phyloP scores from a whole-genome alignment of 2,797 vertebrate species.

The Telmatherina bonti region DNA sequence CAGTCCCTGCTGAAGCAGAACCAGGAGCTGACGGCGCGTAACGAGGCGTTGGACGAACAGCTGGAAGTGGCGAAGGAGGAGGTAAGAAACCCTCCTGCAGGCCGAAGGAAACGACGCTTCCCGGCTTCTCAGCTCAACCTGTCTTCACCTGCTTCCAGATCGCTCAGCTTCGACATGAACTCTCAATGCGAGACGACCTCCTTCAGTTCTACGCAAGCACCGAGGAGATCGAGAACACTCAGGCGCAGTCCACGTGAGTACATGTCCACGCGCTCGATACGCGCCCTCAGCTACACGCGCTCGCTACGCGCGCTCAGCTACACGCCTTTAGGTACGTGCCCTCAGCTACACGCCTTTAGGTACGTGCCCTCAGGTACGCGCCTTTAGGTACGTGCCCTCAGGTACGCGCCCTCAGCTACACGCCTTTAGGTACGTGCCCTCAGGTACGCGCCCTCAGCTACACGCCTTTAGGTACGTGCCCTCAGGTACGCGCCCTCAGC shows the following conservation, averaged over 20 bases:
- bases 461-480: no score
- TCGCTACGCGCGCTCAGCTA: no score
- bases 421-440: no score
- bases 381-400: no score
- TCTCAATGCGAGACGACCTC: slow-evolving; percentile 92
- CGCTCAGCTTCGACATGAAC: slow-evolving; percentile 91
- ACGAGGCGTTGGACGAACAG: slow-evolving; percentile 89
- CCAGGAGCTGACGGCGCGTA: slow-evolving; percentile 84
- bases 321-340: no score
- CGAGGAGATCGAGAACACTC: slow-evolving; percentile 86
- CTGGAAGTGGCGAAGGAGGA: slow-evolving; percentile 89
- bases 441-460: no score
- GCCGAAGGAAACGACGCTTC: background rate
- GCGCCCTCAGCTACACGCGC: no score
- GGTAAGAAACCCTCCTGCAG: slow-evolving; percentile 69
- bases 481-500: no score
- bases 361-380: no score
- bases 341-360: no score
- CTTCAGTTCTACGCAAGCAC: slow-evolving; percentile 92
- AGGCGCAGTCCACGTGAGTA: slow-evolving; percentile 83
- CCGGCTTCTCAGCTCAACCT: slow-evolving; percentile 3
- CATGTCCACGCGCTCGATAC: no score
- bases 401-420: no score
- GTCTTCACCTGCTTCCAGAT: slow-evolving; percentile 77
- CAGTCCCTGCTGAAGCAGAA: slow-evolving; percentile 94